Conservation (phyloP, 2,888 invertebrate genomes). For the Scrobipalpa costella region DNA sequence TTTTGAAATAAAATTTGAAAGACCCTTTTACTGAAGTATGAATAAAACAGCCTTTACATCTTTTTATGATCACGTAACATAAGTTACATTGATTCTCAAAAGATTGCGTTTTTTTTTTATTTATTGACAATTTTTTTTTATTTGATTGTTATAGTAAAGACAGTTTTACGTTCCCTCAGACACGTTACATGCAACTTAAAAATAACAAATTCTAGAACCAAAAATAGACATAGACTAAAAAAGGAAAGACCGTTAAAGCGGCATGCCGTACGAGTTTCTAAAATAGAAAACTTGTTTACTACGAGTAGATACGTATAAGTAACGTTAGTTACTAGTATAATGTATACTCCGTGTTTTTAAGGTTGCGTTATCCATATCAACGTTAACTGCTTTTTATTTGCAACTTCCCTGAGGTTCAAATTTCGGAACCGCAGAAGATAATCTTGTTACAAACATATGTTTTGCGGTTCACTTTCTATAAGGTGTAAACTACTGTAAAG, state of each 20-base stretch:
- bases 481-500: too few relatives aligned
- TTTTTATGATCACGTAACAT: too few relatives aligned
- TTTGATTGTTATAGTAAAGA: constrained; percentile 45
- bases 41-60: constrained; percentile 54
- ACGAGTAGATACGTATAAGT: background rate
- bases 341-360: too few relatives aligned
- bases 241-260: background rate
- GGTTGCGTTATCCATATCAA: too few relatives aligned
- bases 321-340: too few relatives aligned
- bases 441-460: too few relatives aligned
- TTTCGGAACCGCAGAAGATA: too few relatives aligned
- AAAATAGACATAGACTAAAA: constrained; percentile 40
- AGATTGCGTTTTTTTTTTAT: too few relatives aligned
- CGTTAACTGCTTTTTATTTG: too few relatives aligned
- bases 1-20: constrained; percentile 27
- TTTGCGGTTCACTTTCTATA: too few relatives aligned
- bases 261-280: constrained; percentile 6
- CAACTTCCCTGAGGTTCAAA: too few relatives aligned
- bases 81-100: too few relatives aligned
- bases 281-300: constrained; percentile 15
- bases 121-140: background rate
- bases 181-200: constrained; percentile 51
- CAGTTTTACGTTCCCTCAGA: constrained; percentile 46
- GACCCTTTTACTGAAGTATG: constrained; percentile 39
- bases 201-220: constrained; percentile 52